Evolutionary conservation across 2,113 vertebrate genomes (phyloP), one percentile per base, ranked within the genome.

Genomic region (Tetraodon nigroviridis): DNA sequence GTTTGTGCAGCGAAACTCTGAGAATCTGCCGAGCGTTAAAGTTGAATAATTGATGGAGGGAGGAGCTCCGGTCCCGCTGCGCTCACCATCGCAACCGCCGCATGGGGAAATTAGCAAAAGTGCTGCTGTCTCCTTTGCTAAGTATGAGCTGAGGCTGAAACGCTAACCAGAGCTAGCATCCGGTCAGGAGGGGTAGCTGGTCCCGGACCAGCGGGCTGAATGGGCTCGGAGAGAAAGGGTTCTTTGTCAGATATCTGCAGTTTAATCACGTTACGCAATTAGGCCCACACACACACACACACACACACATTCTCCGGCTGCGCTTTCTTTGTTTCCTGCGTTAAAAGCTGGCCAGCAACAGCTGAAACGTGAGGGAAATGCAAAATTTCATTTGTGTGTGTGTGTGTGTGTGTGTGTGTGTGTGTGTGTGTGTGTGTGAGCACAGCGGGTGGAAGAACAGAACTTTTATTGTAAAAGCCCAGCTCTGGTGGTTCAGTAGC

Each of bases 31-130:
- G 62, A 64, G 77, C 81, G 76, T 76, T 80, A 75, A 59, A 64
- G 75, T 79, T 82, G 73, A 86, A 82, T 84, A 76, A 84, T 86
- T 86, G 66, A 84, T 78, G 54, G 72, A 76, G 49, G 61, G 48
- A 67, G 57, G 48, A 55, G 48, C 61, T 40, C 56, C 67, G 61
- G 79, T 72, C 62, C 55, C 63, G 51, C 68, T 69, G 71, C 64
- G 66, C 27, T 68, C 58, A 42, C 27, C 58, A 21, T 61, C 21
- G 60, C 0, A 47, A 15, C 19, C 20, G 18, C 48, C 48, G 8
- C 21, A 44, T 18, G 22, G 44, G 71, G 58, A 50, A 50, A 50
- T 58, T 2, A 48, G 52, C 2, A 14, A 37, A n/a, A 20, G 22
- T 47, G 11, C 1, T 0, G 44, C 8, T 32, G 29, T 46, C 19